Evolutionary conservation across 30 jellyfish, hydroid and myxozoan species (phyloP), one percentile per base, ranked within the genome.

Genomic region (Pelagia noctiluca): DNA sequence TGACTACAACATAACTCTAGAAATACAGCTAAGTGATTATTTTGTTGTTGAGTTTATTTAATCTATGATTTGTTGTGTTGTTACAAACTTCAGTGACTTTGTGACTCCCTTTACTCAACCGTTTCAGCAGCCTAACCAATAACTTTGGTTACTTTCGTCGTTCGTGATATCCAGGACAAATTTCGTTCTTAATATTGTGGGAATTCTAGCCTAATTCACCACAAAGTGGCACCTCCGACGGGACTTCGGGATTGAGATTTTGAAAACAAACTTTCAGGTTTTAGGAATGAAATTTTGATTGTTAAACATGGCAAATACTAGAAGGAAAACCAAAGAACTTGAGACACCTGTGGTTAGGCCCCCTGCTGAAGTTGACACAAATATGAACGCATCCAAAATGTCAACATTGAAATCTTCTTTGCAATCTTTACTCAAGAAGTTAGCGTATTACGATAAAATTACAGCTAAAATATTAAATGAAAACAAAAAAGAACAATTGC

Each of bases 191-290:
- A n/a, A n/a, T n/a, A n/a, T n/a, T n/a, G n/a, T n/a, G n/a, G n/a
- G n/a, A n/a, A n/a, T n/a, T n/a, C n/a, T n/a, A n/a, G n/a, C n/a
- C n/a, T n/a, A n/a, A n/a, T n/a, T n/a, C n/a, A n/a, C n/a, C n/a
- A n/a, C n/a, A n/a, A n/a, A n/a, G n/a, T 42, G 57, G 57, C 57
- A 42, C 57, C 57, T 42, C 57, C 57, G 57, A 42, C 57, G 57
- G 57, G 57, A 42, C 57, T 42, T 42, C 57, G 57, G 16, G 57
- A 42, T 42, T 42, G 57, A 42, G 57, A 42, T 42, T 42, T 42
- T 42, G 57, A 42, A 42, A 42, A 42, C 57, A 42, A 42, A 42
- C 57, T 42, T 42, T 42, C 57, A 42, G 16, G 57, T 42, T n/a
- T 42, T 42, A 42, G 57, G 57, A 42, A 42, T 42, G 57, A 42